A percentile compares a stretch with the other conserved stretches of the same genome.
These are phyloP conservation scores for Ctenodactylus gundi DNA, from an alignment of 2,113 vertebrate genomes.

Conservation along the genomic window DNA sequence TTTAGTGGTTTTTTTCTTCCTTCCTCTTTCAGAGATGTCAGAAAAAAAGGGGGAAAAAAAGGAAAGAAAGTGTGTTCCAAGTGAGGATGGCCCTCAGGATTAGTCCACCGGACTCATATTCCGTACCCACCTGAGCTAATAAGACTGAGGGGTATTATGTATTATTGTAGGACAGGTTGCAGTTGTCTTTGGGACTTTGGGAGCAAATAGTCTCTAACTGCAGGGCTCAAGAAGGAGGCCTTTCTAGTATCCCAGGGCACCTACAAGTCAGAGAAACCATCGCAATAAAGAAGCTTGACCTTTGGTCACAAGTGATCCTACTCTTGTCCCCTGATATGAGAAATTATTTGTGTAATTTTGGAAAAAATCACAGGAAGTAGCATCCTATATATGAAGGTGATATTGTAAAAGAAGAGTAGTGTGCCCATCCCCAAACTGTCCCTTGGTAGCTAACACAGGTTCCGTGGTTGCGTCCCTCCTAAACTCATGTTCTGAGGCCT, in stretches of 20 bases:
- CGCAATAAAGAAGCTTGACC: not conserved
- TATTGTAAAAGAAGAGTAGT: not conserved
- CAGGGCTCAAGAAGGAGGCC: not conserved
- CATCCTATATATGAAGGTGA: not conserved
- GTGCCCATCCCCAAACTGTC: not conserved
- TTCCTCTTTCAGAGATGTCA: not conserved
- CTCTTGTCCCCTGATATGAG: not conserved
- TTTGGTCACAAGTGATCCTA: slow-evolving; percentile 39
- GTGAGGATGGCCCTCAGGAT: not conserved
- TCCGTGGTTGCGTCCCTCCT: not conserved
- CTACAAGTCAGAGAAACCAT: slow-evolving; percentile 45
- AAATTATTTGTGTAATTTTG: slow-evolving; percentile 22
- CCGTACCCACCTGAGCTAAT: not conserved
- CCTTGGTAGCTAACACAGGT: not conserved
- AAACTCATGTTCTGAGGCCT: not conserved
- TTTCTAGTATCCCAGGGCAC: not conserved
- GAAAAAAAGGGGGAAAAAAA: not conserved
- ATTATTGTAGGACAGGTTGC: slow-evolving; percentile 3
- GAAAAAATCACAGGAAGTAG: not conserved
- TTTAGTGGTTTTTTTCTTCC: slow-evolving; percentile 47
- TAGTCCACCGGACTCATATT: not conserved
- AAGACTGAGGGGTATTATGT: not conserved
- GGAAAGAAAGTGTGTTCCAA: not conserved
- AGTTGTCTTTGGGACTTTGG: slow-evolving; percentile 12
- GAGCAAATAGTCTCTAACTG: slow-evolving; percentile 22